These are phyloP conservation scores for Phrixothrix hirtus DNA, from an alignment of 2,888 invertebrate species.

Conservation along the genomic window DNA sequence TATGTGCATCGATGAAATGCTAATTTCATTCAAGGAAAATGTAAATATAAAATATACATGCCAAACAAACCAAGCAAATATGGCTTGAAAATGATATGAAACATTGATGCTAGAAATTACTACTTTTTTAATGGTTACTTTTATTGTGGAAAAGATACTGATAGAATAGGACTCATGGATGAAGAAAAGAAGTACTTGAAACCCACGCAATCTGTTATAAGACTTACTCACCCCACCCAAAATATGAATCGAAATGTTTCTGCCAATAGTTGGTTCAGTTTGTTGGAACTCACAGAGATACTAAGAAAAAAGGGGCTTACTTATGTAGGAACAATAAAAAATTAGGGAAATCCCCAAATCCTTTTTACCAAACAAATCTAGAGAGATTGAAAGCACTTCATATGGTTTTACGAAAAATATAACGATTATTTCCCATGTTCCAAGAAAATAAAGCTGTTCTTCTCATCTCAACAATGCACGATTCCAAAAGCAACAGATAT, in stretches of 20 bases:
- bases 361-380: background rate
- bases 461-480: background rate
- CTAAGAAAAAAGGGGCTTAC: slow-evolving; percentile 1
- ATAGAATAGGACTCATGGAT: too few relatives aligned
- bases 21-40: slow-evolving; percentile 13
- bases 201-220: background rate
- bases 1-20: slow-evolving; percentile 17
- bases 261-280: slow-evolving; percentile 2
- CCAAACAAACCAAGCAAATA: too few relatives aligned
- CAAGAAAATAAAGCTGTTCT: background rate
- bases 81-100: too few relatives aligned
- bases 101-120: slow-evolving; percentile 1
- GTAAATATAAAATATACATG: slow-evolving; percentile 2
- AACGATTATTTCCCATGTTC: background rate
- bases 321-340: background rate
- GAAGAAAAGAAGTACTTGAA: background rate
- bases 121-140: background rate
- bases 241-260: background rate
- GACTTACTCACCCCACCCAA: background rate
- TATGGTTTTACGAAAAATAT: background rate
- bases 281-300: background rate
- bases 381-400: background rate
- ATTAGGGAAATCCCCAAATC: background rate
- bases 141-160: slow-evolving; percentile 1
- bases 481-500: background rate